Conservation (phyloP, 1,140 invertebrate genomes). For the Aphelenchoides besseyi region DNA sequence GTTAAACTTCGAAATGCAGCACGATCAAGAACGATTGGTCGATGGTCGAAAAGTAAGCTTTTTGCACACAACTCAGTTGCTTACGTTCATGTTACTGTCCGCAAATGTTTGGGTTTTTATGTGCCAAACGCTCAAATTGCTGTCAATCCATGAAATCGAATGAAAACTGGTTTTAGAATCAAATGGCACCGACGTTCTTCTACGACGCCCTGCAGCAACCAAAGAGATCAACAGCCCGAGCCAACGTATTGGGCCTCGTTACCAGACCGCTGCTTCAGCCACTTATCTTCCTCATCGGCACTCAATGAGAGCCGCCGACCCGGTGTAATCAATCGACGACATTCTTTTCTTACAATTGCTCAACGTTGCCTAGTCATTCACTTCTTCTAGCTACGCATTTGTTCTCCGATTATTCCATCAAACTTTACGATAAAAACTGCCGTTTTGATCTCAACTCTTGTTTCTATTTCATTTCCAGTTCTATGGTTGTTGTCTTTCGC, state of each 20-base stretch:
- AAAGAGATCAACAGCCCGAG: not conserved
- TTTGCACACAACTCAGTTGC: not conserved
- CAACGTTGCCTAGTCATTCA: not conserved
- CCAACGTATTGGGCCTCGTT: not conserved
- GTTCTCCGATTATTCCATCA: not conserved
- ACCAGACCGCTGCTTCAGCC: not conserved
- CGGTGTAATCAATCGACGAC: not conserved
- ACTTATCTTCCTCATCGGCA: not conserved
- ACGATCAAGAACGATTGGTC: not conserved
- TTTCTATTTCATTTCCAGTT: no score
- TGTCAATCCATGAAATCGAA: not conserved
- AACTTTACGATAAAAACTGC: no score
- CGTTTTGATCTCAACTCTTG: no score
- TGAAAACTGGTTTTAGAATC: not conserved
- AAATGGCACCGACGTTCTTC: not conserved
- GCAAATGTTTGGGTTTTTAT: not conserved
- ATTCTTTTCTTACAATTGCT: not conserved
- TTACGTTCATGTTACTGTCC: not conserved
- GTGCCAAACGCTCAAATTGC: not conserved
- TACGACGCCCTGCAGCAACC: not conserved
- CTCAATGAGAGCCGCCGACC: conserved; percentile 2
- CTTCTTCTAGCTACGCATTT: not conserved
- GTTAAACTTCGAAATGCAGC: not conserved
- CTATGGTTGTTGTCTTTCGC: no score
- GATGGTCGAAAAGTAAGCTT: not conserved